Evolutionary conservation across 53 echinoderm and acorn worm species (phyloP).

Genomic region (Glandiceps talaboti): DNA sequence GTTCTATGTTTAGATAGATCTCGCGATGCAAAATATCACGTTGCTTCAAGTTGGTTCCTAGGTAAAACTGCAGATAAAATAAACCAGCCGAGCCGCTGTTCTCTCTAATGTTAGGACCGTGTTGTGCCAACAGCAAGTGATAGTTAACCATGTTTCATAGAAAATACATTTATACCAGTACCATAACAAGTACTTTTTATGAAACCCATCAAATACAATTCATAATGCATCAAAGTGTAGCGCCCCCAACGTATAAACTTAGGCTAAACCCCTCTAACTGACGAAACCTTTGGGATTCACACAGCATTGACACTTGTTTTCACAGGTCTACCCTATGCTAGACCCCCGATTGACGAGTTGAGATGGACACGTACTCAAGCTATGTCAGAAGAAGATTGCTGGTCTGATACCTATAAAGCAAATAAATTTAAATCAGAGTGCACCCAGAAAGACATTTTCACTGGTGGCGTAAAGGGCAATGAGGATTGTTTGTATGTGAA

Average conservation of each 20-base stretch:
- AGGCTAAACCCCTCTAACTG: not conserved
- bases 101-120: too few species aligned
- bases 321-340: not conserved
- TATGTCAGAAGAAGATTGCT: not conserved
- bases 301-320: not conserved
- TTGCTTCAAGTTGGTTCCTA: too few species aligned
- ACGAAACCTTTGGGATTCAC: not conserved
- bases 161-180: not conserved
- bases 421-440: not conserved
- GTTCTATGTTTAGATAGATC: too few species aligned
- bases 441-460: not conserved
- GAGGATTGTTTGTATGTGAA: slow-evolving; percentile 13
- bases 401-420: not conserved
- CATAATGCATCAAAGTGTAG: not conserved
- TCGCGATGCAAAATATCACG: too few species aligned
- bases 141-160: not conserved
- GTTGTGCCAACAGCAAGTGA: too few species aligned
- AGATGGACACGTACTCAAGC: not conserved
- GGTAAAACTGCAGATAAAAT: too few species aligned
- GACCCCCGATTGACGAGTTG: not conserved
- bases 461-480: not conserved
- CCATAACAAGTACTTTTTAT: too few species aligned
- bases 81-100: too few species aligned
- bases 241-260: not conserved
- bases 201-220: not conserved